These are phyloP conservation scores for Lepus oiostolus DNA, from an alignment of 2,797 vertebrate genomes.

Conservation along the genomic window DNA sequence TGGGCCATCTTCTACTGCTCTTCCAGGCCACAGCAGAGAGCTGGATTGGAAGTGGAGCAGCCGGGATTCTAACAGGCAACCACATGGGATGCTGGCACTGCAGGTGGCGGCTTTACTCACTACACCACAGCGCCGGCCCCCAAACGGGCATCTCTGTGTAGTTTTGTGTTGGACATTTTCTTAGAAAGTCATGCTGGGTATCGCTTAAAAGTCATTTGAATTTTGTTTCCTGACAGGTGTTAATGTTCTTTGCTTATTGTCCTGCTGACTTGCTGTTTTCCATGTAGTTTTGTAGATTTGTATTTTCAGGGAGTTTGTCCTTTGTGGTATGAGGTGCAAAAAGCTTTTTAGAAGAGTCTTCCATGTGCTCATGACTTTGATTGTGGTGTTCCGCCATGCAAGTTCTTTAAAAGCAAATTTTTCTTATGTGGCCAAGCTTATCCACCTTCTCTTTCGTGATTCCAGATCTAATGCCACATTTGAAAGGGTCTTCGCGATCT, in stretches of 20 bases:
- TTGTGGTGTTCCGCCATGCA: not conserved
- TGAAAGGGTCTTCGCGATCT: not conserved
- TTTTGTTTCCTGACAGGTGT: not conserved
- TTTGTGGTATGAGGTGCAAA: not conserved
- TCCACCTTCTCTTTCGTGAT: not conserved
- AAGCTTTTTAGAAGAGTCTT: not conserved
- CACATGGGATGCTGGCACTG: too few relatives aligned
- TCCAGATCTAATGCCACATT: not conserved
- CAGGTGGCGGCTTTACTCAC: too few relatives aligned
- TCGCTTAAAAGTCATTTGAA: not conserved
- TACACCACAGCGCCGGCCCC: too few relatives aligned
- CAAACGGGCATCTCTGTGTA: not conserved
- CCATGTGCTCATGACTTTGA: conserved; percentile 2
- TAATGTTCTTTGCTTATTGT: not conserved
- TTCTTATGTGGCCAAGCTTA: not conserved
- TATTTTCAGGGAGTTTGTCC: not conserved
- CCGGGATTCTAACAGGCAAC: too few relatives aligned
- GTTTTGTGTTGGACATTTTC: not conserved
- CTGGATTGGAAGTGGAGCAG: too few relatives aligned
- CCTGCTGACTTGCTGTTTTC: not conserved
- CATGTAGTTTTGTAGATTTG: not conserved
- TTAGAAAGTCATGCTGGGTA: not conserved
- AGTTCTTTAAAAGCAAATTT: not conserved
- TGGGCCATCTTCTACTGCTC: too few relatives aligned
- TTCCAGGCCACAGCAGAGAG: too few relatives aligned